Percentiles rank a stretch among this genome's conserved stretches.
These are phyloP conservation scores for Chrysocyon brachyurus DNA, from an alignment of 2,797 vertebrate species.

Conservation along the genomic window DNA sequence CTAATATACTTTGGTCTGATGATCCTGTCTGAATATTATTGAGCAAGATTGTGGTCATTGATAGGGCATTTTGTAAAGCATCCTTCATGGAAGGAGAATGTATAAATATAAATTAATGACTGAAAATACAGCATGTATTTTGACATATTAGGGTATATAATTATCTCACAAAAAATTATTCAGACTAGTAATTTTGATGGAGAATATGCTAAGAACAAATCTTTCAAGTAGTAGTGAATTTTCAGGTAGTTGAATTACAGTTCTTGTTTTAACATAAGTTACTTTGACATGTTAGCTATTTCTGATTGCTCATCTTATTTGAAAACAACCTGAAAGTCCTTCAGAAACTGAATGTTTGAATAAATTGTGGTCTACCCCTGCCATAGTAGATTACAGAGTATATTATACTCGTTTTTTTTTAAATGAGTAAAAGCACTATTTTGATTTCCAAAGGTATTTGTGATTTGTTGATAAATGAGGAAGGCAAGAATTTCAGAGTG, in stretches of 20 bases:
- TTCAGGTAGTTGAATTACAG: constrained; percentile 4
- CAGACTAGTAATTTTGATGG: constrained; percentile 40
- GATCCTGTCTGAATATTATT: constrained; percentile 5
- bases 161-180: constrained; percentile 47
- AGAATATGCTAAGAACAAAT: constrained; percentile 41
- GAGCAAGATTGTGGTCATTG: constrained; percentile 9
- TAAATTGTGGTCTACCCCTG: neutral
- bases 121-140: constrained; percentile 55
- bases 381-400: neutral
- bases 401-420: neutral
- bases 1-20: neutral
- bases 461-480: constrained; percentile 17
- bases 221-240: constrained; percentile 16
- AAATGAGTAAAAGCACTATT: neutral
- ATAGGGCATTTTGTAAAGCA: constrained; percentile 1
- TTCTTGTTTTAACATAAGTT: neutral
- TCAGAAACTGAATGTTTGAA: neutral
- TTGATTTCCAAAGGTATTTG: constrained; percentile 37
- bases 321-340: constrained; percentile 42
- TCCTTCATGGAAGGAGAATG: constrained; percentile 20
- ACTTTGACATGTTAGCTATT: constrained; percentile 37
- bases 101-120: constrained; percentile 41
- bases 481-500: constrained; percentile 40
- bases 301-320: constrained; percentile 39
- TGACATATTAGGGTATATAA: neutral